Evolutionary conservation across 2,888 invertebrate species (phyloP), one percentile per base, ranked within the genome.

Genomic region (Drosophila nigritarsus): DNA sequence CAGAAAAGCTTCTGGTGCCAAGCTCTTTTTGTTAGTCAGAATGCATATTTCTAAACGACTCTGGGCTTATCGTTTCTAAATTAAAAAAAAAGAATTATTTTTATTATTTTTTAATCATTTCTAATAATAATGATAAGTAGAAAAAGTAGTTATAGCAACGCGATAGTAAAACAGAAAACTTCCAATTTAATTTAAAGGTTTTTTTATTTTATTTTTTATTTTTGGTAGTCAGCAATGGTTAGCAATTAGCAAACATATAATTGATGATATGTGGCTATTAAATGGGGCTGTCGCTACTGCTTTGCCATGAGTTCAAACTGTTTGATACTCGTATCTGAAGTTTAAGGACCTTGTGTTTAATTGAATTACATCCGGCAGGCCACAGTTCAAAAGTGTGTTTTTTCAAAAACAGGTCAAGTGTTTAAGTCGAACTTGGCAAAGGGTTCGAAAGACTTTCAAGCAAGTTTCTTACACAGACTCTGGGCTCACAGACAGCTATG

Each of bases 331-430:
- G 15, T 45, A 4, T 20, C 8, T 30, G 3, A n/a, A 15, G 53
- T 49, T 49, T 27, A 11, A 29, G 59, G 20, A 30, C 27, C 8
- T 11, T 2, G 54, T 38, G 38, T 42, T 73, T 66, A 78, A 78
- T 66, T 66, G 67, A 63, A 75, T 56, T 38, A 38, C 71, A 59
- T 60, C 20, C 20, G 58, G 64, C 61, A 58, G 76, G 56, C 36
- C 68, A 67, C 36, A 80, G 70, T 51, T 69, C n/a, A 73, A 55
- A 54, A 42, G 50, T 65, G 29, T 42, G 40, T 20, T 27, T 20
- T 49, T 24, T 30, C 8, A 7, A 56, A 73, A 78, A 61, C 74
- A 68, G 85, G 88, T 87, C 88, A 85, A 87, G 88, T 71, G 65
- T 84, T 65, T 15, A 49, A 80, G 53, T 73, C 75, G 75, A 89